phyloP scores from a whole-genome alignment of 2,797 vertebrate genomes.

The Myripristis murdjan region DNA sequence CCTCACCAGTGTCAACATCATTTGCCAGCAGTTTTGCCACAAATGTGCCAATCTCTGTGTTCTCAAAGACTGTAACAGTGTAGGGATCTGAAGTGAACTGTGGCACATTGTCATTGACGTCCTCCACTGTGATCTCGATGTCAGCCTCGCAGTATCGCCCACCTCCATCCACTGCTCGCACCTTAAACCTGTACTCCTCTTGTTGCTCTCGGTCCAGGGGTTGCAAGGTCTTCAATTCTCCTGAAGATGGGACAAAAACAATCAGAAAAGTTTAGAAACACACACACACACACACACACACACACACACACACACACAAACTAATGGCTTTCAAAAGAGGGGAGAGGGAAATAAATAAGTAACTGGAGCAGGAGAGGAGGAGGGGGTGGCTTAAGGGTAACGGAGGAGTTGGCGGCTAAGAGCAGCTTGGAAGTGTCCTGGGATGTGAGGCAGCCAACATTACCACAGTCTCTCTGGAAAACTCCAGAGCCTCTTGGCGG shows the following conservation, averaged over 20 bases:
- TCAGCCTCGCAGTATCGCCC: slow-evolving; percentile 92
- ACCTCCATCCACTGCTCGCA: slow-evolving; percentile 93
- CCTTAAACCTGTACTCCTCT: slow-evolving; percentile 86
- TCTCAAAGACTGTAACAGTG: slow-evolving; percentile 94
- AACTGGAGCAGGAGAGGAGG: slow-evolving; percentile 43
- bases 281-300: background rate
- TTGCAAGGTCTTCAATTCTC: slow-evolving; percentile 92
- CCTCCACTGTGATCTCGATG: slow-evolving; percentile 90
- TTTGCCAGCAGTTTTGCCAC: slow-evolving; percentile 93
- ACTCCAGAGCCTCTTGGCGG: slow-evolving; percentile 61
- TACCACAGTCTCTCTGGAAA: slow-evolving; percentile 67
- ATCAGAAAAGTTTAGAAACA: background rate
- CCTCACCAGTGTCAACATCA: slow-evolving; percentile 91
- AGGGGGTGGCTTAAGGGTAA: slow-evolving; percentile 37
- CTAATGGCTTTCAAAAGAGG: slow-evolving; percentile 53
- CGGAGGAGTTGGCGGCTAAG: slow-evolving; percentile 63
- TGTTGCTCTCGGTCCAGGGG: slow-evolving; percentile 92
- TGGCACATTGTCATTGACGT: slow-evolving; percentile 95
- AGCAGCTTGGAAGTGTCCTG: slow-evolving; percentile 65
- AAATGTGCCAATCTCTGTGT: slow-evolving; percentile 92
- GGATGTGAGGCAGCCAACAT: slow-evolving; percentile 65
- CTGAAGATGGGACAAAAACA: slow-evolving; percentile 73
- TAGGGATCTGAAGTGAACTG: slow-evolving; percentile 92
- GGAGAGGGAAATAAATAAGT: slow-evolving; percentile 61
- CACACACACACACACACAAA: slow-evolving; percentile 10